phyloP scores from a whole-genome alignment of 2,113 vertebrate species.

The Cyrtonyx montezumae region DNA sequence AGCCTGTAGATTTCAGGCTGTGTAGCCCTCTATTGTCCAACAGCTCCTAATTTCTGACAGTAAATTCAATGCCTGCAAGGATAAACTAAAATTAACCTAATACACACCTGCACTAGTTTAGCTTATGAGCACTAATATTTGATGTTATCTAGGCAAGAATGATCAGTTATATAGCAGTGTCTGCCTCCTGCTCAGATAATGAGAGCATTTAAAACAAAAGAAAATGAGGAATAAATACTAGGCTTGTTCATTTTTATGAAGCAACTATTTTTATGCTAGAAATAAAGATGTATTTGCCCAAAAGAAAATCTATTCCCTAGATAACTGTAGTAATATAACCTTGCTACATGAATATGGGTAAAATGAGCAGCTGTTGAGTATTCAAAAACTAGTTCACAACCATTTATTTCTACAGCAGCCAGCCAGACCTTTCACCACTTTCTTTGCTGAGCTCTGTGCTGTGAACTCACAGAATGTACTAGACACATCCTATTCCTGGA shows the following conservation, averaged over 20 bases:
- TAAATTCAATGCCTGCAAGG: neutral
- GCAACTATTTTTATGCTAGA: neutral
- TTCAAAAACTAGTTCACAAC: neutral
- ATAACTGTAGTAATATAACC: constrained; percentile 16
- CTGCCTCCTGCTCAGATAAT: neutral
- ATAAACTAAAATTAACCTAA: constrained; percentile 22
- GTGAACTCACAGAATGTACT: neutral
- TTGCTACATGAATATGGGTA: neutral
- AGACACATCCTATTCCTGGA: constrained; percentile 16
- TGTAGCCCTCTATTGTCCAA: neutral
- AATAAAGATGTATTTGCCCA: neutral
- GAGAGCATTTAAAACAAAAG: neutral
- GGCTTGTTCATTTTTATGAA: neutral
- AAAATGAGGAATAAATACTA: neutral
- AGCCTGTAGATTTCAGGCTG: neutral
- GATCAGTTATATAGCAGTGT: neutral
- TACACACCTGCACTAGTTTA: neutral
- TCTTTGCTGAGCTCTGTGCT: neutral
- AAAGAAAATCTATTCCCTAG: neutral
- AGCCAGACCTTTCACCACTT: neutral
- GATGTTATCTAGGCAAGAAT: neutral
- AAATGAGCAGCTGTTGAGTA: constrained; percentile 31
- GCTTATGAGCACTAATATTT: constrained; percentile 26
- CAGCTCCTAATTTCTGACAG: neutral
- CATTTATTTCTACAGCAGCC: neutral